Evolutionary conservation across 2,888 invertebrate species (phyloP).

Genomic region (Cantharis rufa): DNA sequence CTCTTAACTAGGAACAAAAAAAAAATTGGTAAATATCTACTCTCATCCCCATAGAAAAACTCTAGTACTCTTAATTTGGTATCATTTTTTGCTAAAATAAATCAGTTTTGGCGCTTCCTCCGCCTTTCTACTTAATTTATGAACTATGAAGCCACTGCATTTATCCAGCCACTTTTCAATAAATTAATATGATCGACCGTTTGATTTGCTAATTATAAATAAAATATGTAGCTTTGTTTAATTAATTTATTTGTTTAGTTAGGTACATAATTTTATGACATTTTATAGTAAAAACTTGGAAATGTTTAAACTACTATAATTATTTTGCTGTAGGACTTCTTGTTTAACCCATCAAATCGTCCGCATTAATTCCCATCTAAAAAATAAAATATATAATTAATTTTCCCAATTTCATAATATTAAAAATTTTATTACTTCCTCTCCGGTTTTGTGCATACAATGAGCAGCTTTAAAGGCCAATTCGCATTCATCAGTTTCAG

Average conservation of each 20-base stretch:
- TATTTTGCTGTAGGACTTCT: background rate
- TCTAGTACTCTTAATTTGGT: too few relatives aligned
- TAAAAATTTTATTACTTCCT: background rate
- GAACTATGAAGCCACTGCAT: too few relatives aligned
- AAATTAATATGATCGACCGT: too few relatives aligned
- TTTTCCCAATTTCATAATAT: background rate
- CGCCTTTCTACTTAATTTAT: too few relatives aligned
- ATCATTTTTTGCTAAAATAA: too few relatives aligned
- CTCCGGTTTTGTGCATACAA: background rate
- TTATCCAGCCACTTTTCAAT: too few relatives aligned
- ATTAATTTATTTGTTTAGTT: background rate
- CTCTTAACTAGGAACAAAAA: too few relatives aligned
- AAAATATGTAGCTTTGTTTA: background rate
- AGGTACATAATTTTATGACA: background rate
- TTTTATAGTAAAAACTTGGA: background rate
- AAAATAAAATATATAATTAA: background rate
- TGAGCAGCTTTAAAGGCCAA: background rate
- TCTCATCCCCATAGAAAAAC: too few relatives aligned
- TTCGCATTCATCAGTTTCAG: slow-evolving; percentile 15
- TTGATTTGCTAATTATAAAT: too few relatives aligned
- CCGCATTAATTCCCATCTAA: slow-evolving; percentile 1
- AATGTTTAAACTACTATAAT: background rate
- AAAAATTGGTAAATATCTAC: too few relatives aligned
- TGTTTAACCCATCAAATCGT: background rate
- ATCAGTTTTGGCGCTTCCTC: too few relatives aligned